Evolutionary conservation across 35 echinoderm and acorn worm species (phyloP).

Genomic region (Lytechinus pictus): DNA sequence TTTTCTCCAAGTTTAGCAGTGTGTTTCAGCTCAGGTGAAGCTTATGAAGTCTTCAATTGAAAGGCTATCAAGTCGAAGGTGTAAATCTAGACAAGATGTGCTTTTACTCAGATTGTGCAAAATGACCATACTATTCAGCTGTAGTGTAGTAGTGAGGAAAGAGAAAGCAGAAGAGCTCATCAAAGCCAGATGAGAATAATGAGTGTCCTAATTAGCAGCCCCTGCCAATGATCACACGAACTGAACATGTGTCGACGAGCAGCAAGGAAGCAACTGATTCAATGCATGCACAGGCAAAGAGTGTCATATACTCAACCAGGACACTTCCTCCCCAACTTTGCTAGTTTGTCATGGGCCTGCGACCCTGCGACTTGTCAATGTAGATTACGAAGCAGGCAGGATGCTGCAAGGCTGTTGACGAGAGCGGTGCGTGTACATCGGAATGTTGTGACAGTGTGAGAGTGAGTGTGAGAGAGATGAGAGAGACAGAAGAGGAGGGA

Average conservation of each 20-base stretch:
- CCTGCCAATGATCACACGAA: not conserved
- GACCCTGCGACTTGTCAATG: conserved; percentile 48
- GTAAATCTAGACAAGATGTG: not conserved
- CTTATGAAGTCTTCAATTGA: not conserved
- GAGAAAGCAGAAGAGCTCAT: not conserved
- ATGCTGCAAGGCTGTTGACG: conserved; percentile 21
- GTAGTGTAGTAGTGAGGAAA: not conserved
- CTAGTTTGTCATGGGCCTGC: not conserved
- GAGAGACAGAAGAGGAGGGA: not conserved
- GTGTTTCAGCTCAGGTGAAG: not conserved
- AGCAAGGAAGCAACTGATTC: not conserved
- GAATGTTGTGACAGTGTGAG: conserved; percentile 44
- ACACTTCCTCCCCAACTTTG: not conserved
- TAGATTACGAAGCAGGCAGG: conserved; percentile 51
- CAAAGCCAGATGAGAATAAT: not conserved
- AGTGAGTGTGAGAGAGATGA: conserved; percentile 6
- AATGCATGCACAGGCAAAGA: conserved; percentile 35
- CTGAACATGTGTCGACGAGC: not conserved
- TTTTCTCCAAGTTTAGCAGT: not conserved
- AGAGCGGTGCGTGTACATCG: conserved; percentile 50
- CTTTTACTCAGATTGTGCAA: not conserved
- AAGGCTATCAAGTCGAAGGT: not conserved
- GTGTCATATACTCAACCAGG: conserved; percentile 19
- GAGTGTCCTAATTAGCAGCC: conserved; percentile 9
- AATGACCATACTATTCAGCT: not conserved